These are phyloP conservation scores for Dasypogon diadema DNA, from an alignment of 2,888 invertebrate genomes.

Conservation along the genomic window DNA sequence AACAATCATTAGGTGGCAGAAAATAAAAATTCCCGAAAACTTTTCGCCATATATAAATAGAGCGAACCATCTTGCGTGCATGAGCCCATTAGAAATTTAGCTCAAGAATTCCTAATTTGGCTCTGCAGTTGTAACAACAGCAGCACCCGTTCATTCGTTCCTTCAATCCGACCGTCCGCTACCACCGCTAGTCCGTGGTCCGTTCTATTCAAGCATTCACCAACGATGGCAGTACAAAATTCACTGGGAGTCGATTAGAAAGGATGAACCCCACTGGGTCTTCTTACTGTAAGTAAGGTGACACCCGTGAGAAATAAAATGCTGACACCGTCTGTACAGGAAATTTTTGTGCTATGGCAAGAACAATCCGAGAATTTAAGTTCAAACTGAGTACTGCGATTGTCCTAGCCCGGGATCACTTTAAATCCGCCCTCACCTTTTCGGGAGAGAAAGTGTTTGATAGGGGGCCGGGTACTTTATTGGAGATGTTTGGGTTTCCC, in stretches of 20 bases:
- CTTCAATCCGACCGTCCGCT: background rate
- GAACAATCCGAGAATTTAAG: slow-evolving; percentile 13
- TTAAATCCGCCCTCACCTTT: background rate
- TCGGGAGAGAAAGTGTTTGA: background rate
- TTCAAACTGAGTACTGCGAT: background rate
- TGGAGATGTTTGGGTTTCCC: slow-evolving; percentile 18
- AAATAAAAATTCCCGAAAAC: background rate
- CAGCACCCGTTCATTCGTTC: background rate
- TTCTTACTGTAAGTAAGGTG: slow-evolving; percentile 23
- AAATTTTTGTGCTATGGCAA: slow-evolving; percentile 13
- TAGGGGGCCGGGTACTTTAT: background rate
- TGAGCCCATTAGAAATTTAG: slow-evolving; percentile 44
- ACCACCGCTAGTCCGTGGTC: no score
- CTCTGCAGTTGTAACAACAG: slow-evolving; percentile 36
- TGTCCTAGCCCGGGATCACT: background rate
- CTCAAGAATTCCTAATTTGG: slow-evolving; percentile 34
- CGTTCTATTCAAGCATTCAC: background rate
- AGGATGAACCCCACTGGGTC: slow-evolving; percentile 39
- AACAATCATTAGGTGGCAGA: slow-evolving; percentile 39
- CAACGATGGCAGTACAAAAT: slow-evolving; percentile 1
- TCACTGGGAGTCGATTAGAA: slow-evolving; percentile 6
- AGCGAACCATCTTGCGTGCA: slow-evolving; percentile 37
- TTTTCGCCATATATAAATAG: slow-evolving; percentile 24
- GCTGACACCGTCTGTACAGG: slow-evolving; percentile 48
- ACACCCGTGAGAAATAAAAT: slow-evolving; percentile 50